phyloP scores from a whole-genome alignment of 1,140 invertebrate species.

The Atta texana region DNA sequence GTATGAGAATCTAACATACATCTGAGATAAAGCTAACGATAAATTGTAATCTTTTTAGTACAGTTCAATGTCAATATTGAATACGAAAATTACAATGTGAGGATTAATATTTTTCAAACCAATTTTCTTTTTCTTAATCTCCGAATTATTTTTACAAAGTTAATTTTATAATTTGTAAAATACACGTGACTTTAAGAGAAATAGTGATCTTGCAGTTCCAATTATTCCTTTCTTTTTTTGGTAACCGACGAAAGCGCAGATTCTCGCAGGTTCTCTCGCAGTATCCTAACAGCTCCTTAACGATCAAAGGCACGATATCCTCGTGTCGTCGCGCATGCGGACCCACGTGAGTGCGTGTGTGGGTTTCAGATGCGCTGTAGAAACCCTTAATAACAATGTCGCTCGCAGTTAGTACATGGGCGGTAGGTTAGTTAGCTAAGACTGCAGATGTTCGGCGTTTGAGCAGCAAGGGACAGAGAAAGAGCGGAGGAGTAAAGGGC shows the following conservation, averaged over 20 bases:
- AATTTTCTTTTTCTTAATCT: background rate
- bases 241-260: background rate
- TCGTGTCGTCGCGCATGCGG: slow-evolving; percentile 35
- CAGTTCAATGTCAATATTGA: too few species aligned
- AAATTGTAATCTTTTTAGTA: too few species aligned
- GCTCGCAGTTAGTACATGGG: slow-evolving; percentile 80
- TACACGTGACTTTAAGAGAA: background rate
- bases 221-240: background rate
- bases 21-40: too few species aligned
- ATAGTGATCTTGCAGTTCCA: background rate
- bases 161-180: background rate
- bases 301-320: slow-evolving; percentile 64
- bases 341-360: slow-evolving; percentile 42
- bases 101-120: background rate
- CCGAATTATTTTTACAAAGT: background rate
- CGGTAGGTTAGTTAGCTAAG: slow-evolving; percentile 81
- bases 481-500: slow-evolving; percentile 35
- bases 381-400: slow-evolving; percentile 82
- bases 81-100: background rate
- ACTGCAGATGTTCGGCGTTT: slow-evolving; percentile 57
- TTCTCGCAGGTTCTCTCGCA: slow-evolving; percentile 17
- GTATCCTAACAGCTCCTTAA: slow-evolving; percentile 76
- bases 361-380: slow-evolving; percentile 58
- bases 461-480: slow-evolving; percentile 16
- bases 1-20: background rate